phyloP scores from a whole-genome alignment of 2,797 vertebrate genomes.

The Danio jaintianensis region DNA sequence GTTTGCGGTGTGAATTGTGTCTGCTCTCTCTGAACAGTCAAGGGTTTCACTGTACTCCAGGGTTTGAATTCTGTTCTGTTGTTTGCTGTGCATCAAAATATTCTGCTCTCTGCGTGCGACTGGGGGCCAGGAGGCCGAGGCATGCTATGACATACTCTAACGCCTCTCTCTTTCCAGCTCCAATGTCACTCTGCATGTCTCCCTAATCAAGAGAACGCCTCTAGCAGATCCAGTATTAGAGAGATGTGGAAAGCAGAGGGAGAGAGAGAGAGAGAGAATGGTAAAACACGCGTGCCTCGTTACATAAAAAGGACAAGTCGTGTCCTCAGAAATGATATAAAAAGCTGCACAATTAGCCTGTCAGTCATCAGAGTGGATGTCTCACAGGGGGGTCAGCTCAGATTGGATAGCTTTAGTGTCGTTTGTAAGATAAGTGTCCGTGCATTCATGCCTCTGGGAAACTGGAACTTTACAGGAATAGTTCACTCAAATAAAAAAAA shows the following conservation, averaged over 20 bases:
- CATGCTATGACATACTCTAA: slow-evolving; percentile 57
- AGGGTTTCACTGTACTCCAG: slow-evolving; percentile 3
- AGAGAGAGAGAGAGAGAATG: slow-evolving; percentile 52
- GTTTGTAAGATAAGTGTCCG: slow-evolving; percentile 22
- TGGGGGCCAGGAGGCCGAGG: slow-evolving; percentile 27
- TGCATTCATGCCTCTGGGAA: slow-evolving; percentile 18
- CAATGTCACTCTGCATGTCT: slow-evolving; percentile 79
- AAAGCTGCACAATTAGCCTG: slow-evolving; percentile 81
- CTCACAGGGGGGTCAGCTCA: slow-evolving; percentile 52
- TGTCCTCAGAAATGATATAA: slow-evolving; percentile 73
- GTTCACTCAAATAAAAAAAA: background rate
- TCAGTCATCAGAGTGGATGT: slow-evolving; percentile 73
- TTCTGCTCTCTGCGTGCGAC: slow-evolving; percentile 32
- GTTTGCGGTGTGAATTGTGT: background rate
- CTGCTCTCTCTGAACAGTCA: background rate
- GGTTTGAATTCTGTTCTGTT: background rate
- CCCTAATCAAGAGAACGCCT: slow-evolving; percentile 67
- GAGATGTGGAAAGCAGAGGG: slow-evolving; percentile 58
- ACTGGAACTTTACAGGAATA: slow-evolving; percentile 23
- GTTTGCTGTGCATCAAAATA: slow-evolving; percentile 27
- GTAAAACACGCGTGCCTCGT: slow-evolving; percentile 34
- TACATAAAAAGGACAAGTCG: slow-evolving; percentile 73
- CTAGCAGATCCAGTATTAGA: slow-evolving; percentile 36
- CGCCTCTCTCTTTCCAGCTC: slow-evolving; percentile 67
- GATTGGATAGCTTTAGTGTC: slow-evolving; percentile 19